These are phyloP conservation scores for Micromussa lordhowensis DNA, from an alignment of 92 coral and sea anemone genomes.

Conservation along the genomic window DNA sequence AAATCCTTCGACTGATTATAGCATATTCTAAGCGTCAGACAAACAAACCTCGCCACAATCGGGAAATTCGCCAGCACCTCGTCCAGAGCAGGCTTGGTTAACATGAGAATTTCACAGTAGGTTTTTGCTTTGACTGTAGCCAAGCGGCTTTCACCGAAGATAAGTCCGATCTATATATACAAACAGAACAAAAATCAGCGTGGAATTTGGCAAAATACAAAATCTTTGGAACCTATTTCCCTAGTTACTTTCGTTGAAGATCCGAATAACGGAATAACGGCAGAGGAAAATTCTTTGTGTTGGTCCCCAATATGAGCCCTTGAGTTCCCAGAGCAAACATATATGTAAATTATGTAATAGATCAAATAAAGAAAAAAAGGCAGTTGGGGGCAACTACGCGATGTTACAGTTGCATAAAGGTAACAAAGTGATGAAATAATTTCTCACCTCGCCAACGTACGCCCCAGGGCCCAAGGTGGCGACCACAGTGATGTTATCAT, in stretches of 20 bases:
- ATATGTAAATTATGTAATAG: too few species aligned
- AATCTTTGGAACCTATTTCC: background rate
- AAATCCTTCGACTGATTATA: background rate
- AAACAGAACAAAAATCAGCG: background rate
- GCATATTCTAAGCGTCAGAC: background rate
- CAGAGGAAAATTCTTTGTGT: background rate
- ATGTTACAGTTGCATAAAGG: background rate
- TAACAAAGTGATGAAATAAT: background rate
- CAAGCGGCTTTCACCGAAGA: constrained; percentile 86
- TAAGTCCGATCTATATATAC: constrained; percentile 72
- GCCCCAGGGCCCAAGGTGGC: constrained; percentile 90
- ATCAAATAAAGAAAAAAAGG: too few species aligned
- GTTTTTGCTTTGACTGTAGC: constrained; percentile 91
- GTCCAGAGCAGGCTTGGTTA: constrained; percentile 82
- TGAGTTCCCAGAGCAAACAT: too few species aligned
- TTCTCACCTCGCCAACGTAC: constrained; percentile 88
- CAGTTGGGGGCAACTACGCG: too few species aligned
- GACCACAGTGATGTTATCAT: constrained; percentile 69
- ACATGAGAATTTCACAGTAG: constrained; percentile 84
- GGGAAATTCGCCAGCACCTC: constrained; percentile 75
- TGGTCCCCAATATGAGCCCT: too few species aligned
- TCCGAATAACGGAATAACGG: too few species aligned
- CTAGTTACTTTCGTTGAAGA: too few species aligned
- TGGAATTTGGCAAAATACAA: background rate
- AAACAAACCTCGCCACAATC: constrained; percentile 75